phyloP scores from a whole-genome alignment of 2,888 invertebrate genomes.

The Augochlorella aurata region DNA sequence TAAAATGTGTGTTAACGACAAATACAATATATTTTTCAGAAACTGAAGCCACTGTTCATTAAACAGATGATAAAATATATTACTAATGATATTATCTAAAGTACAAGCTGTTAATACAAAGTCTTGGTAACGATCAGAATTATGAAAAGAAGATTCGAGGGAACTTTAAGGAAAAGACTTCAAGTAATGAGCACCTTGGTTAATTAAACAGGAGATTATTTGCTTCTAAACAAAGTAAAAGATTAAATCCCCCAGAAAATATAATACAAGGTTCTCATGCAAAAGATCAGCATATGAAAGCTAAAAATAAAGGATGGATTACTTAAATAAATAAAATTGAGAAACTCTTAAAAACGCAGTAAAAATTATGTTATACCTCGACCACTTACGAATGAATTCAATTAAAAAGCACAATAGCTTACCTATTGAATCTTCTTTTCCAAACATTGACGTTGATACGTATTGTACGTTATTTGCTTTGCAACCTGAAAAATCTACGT shows the following conservation, averaged over 20 bases:
- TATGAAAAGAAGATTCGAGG: background rate
- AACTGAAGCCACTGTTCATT: background rate
- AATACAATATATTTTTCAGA: background rate
- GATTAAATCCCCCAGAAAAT: background rate
- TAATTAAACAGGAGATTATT: background rate
- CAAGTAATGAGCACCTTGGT: background rate
- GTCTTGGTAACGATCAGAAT: background rate
- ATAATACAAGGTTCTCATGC: background rate
- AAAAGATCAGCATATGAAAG: background rate
- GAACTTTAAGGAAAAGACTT: background rate
- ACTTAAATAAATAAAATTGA: background rate
- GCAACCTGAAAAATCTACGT: too few relatives aligned
- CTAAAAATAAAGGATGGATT: background rate
- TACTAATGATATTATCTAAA: background rate
- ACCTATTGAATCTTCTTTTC: background rate
- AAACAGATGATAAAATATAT: background rate
- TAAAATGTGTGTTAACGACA: too few relatives aligned
- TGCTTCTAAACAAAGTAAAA: slow-evolving; percentile 1
- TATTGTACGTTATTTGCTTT: too few relatives aligned
- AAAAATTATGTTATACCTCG: background rate
- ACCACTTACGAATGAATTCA: background rate
- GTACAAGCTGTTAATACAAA: background rate
- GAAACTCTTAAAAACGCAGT: background rate
- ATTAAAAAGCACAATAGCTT: background rate
- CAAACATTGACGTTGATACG: too few relatives aligned